These are phyloP conservation scores for Strix occidentalis DNA, from an alignment of 2,797 vertebrate genomes.

Conservation along the genomic window DNA sequence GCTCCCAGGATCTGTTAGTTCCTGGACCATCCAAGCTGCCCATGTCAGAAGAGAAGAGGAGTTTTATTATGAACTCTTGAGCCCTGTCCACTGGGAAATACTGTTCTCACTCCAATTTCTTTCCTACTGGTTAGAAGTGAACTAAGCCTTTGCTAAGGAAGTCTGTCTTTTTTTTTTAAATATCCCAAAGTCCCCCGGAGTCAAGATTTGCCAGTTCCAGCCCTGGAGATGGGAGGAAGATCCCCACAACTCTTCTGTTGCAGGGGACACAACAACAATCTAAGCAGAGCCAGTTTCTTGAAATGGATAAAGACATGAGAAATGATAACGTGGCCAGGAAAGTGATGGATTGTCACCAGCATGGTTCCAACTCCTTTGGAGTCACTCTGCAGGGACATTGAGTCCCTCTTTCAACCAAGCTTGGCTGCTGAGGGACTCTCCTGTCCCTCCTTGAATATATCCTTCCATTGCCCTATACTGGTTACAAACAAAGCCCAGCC, in stretches of 20 bases:
- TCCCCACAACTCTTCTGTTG: not conserved
- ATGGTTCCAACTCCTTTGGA: not conserved
- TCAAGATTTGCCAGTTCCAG: conserved; percentile 12
- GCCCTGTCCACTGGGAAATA: not conserved
- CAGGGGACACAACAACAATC: not conserved
- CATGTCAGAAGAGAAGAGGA: not conserved
- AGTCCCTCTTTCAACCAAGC: not conserved
- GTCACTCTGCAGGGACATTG: not conserved
- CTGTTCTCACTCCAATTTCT: not conserved
- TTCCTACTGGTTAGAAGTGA: not conserved
- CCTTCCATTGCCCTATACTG: not conserved
- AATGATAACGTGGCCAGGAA: conserved; percentile 29
- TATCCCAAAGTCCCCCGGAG: not conserved
- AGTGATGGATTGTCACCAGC: not conserved
- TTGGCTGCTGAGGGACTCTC: not conserved
- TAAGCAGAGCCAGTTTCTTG: conserved; percentile 44
- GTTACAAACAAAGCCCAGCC: conserved; percentile 14
- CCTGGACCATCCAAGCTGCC: not conserved
- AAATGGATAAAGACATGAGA: conserved; percentile 64
- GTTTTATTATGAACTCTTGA: not conserved
- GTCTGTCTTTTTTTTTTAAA: not conserved
- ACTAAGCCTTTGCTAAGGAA: not conserved
- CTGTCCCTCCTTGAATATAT: not conserved
- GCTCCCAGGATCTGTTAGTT: not conserved
- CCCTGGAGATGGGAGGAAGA: not conserved